Percentiles rank a stretch among this genome's conserved stretches.
These are phyloP conservation scores for Fregetta grallaria DNA, from an alignment of 2,113 vertebrate genomes.

Conservation along the genomic window DNA sequence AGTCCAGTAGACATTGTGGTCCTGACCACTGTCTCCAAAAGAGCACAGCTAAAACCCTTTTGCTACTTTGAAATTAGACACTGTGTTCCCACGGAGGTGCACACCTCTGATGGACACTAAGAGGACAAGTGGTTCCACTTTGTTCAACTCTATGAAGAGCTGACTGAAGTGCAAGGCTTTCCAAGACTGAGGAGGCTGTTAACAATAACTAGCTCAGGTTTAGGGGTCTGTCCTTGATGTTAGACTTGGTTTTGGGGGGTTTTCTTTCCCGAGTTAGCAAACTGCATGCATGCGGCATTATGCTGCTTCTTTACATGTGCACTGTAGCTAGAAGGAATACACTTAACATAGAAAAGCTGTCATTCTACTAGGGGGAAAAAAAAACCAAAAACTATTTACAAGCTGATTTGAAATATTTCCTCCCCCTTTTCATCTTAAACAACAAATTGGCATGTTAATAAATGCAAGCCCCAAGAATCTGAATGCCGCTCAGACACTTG, in stretches of 20 bases:
- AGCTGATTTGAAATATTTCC: neutral
- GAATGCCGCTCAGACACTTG: neutral
- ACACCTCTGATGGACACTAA: neutral
- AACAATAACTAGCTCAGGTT: neutral
- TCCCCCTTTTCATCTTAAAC: neutral
- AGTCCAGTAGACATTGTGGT: too few relatives aligned
- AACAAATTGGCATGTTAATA: neutral
- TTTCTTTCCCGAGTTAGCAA: neutral
- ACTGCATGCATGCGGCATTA: neutral
- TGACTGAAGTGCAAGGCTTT: neutral
- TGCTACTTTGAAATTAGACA: neutral
- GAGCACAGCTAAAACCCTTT: neutral
- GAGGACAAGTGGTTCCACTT: neutral
- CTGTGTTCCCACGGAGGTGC: neutral
- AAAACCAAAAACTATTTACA: neutral
- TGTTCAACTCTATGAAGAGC: neutral
- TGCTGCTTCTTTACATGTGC: neutral
- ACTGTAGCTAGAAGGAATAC: neutral
- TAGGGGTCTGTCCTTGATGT: neutral
- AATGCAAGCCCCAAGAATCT: neutral
- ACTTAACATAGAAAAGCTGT: neutral
- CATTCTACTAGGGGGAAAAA: neutral
- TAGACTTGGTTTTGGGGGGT: neutral
- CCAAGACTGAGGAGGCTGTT: neutral
- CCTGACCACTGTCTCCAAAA: neutral